Evolutionary conservation across 2,888 invertebrate genomes (phyloP).

Genomic region (Lasius fuliginosus): DNA sequence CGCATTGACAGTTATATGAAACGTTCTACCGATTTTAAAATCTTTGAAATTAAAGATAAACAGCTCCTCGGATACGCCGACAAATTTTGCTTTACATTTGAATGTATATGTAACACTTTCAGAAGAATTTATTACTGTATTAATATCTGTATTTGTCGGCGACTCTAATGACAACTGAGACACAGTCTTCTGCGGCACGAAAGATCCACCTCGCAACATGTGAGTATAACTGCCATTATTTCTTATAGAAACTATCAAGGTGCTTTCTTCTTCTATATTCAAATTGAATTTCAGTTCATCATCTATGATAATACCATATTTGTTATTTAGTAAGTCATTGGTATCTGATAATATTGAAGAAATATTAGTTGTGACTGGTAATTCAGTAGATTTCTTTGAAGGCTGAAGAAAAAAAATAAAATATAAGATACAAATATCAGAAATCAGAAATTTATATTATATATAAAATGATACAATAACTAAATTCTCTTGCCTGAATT

Average conservation of each 20-base stretch:
- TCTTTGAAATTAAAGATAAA: slow-evolving; percentile 89
- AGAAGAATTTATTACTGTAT: slow-evolving; percentile 85
- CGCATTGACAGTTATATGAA: slow-evolving; percentile 87
- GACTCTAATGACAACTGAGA: slow-evolving; percentile 87
- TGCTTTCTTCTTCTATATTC: slow-evolving; percentile 85
- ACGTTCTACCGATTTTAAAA: slow-evolving; percentile 89
- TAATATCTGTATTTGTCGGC: slow-evolving; percentile 82
- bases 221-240: slow-evolving; percentile 86
- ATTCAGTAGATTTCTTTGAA: slow-evolving; percentile 51
- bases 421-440: slow-evolving; percentile 13
- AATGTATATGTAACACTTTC: slow-evolving; percentile 86
- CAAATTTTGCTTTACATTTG: slow-evolving; percentile 88
- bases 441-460: slow-evolving; percentile 4
- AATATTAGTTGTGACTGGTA: slow-evolving; percentile 1
- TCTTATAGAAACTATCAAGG: slow-evolving; percentile 86
- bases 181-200: slow-evolving; percentile 87
- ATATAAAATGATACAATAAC: background rate
- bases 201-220: slow-evolving; percentile 87
- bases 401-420: slow-evolving; percentile 56
- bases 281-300: slow-evolving; percentile 85
- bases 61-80: slow-evolving; percentile 89
- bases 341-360: slow-evolving; percentile 57
- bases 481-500: slow-evolving; percentile 59
- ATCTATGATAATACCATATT: slow-evolving; percentile 88
- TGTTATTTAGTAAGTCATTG: slow-evolving; percentile 83